Evolutionary conservation across 2,888 invertebrate species (phyloP).

Genomic region (Trypoxylon attenuatum): DNA sequence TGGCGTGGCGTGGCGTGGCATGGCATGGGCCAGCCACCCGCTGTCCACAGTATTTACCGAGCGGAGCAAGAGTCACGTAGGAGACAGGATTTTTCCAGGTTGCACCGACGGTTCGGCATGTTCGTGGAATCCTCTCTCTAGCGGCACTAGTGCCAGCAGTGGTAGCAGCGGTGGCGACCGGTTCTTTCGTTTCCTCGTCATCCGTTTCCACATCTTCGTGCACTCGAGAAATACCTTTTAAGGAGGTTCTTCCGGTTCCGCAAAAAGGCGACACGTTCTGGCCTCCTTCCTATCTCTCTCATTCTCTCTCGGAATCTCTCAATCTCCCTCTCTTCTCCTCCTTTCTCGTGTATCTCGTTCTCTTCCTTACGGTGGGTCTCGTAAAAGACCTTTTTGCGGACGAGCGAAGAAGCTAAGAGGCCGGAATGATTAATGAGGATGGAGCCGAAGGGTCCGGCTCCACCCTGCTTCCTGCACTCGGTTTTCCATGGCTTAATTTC

Average conservation of each 20-base stretch:
- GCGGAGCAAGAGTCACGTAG: not conserved
- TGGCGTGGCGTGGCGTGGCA: too few relatives aligned
- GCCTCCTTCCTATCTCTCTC: not conserved
- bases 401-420: conserved; percentile 42
- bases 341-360: not conserved
- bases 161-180: not conserved
- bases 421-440: conserved; percentile 51
- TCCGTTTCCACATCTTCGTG: conserved; percentile 20
- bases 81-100: not conserved
- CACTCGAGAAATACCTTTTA: conserved; percentile 18
- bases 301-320: too few relatives aligned
- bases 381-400: conserved; percentile 45
- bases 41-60: not conserved
- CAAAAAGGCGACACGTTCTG: conserved; percentile 37
- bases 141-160: not conserved
- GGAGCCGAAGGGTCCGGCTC: conserved; percentile 39
- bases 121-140: not conserved
- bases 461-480: conserved; percentile 29
- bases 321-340: not conserved
- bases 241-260: conserved; percentile 19
- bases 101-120: not conserved
- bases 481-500: conserved; percentile 41
- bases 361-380: conserved; percentile 3
- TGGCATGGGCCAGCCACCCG: too few relatives aligned
- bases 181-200: conserved; percentile 9